Evolutionary conservation across 2,888 invertebrate genomes (phyloP), one percentile per base, ranked within the genome.

Genomic region (Lagria hirta): DNA sequence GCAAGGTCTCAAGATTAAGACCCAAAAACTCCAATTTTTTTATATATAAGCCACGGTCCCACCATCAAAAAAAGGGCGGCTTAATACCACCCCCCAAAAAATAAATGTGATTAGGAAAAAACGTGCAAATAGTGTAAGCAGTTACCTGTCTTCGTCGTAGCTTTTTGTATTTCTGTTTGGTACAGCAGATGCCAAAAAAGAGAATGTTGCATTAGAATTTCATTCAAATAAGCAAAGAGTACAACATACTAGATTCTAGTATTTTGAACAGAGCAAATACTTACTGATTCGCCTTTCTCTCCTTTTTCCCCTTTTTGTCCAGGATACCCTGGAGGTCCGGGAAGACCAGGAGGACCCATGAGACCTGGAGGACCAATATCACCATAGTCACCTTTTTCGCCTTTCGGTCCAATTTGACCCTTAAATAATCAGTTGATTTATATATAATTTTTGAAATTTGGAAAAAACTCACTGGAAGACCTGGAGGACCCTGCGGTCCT

Each of bases 361-460:
- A 93, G 80, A 46, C 96, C 95, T 6, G 95, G 91, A 4, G 91
- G 90, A 27, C 94, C 94, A 70, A 93, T 91, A 67, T 92, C 91
- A 5, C 94, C 93, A 67, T 86, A 87, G 65, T 88, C 88, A 38
- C 92, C 92, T 64, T 88, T 88, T 55, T 86, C 87, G 29, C 95
- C 95, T 64, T 90, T 90, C 3, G 87, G 86, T 11, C 94, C 94
- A 58, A 83, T 78, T 62, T 83, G 81, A 30, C 93, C 93, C 79
- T 87, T 33, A 7, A 42, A 21, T 18, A n/a, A 20, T 16, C 13
- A 28, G 18, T 26, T 44, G 15, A 11, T 26, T 21, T n/a, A 27
- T 38, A n/a, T n/a, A n/a, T n/a, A n/a, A n/a, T n/a, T n/a, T n/a
- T n/a, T n/a, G n/a, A n/a, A n/a, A n/a, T n/a, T n/a, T n/a, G n/a